Evolutionary conservation across 2,888 invertebrate genomes (phyloP).

Genomic region (Tuta absoluta): DNA sequence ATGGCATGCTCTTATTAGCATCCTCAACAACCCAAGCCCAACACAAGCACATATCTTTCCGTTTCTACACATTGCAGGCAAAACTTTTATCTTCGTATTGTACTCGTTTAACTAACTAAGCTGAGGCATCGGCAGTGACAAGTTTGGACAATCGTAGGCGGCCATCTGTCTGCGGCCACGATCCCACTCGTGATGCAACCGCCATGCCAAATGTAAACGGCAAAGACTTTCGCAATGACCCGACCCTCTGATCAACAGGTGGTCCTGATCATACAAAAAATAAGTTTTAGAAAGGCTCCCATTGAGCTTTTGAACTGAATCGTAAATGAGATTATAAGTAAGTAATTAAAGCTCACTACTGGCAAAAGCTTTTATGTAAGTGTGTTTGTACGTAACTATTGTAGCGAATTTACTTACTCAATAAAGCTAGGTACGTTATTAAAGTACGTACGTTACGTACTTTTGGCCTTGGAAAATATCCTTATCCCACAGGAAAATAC

Average conservation of each 20-base stretch:
- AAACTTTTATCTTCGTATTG: neutral
- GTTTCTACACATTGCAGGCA: neutral
- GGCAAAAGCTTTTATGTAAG: neutral
- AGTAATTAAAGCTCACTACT: neutral
- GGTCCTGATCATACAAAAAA: neutral
- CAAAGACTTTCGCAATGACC: slow-evolving; percentile 41
- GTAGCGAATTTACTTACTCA: no score
- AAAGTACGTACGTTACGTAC: no score
- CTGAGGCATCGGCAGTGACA: slow-evolving; percentile 32
- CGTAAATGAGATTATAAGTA: neutral
- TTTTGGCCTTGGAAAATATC: no score
- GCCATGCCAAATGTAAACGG: slow-evolving; percentile 42
- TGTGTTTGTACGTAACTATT: no score
- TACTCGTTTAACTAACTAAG: neutral
- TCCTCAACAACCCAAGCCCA: no score
- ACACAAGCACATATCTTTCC: neutral
- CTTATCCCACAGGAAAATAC: no score
- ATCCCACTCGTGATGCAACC: slow-evolving; percentile 45
- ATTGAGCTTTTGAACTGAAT: neutral
- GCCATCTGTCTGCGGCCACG: slow-evolving; percentile 40
- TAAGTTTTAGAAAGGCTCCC: neutral
- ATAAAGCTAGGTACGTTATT: no score
- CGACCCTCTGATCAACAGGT: neutral
- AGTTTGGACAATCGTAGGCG: slow-evolving; percentile 49
- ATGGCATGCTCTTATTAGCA: no score